Evolutionary conservation across 2,113 vertebrate genomes (phyloP).

Genomic region (Turdus rufiventris): DNA sequence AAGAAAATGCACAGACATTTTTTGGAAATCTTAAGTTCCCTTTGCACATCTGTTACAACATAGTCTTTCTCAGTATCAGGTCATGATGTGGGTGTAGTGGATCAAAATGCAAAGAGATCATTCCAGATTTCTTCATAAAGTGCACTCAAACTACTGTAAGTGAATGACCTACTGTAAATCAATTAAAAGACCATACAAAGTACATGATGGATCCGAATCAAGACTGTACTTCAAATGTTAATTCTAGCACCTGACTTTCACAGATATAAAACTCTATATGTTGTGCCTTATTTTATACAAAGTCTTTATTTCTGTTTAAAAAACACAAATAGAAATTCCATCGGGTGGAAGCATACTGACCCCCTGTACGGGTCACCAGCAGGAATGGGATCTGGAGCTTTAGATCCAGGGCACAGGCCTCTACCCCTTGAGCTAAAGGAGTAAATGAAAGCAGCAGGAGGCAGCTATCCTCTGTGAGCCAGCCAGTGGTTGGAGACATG

Average conservation of each 20-base stretch:
- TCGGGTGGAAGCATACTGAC: conserved; percentile 70
- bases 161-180: neutral
- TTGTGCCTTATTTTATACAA: conserved; percentile 53
- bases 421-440: conserved; percentile 69
- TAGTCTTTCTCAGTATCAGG: neutral
- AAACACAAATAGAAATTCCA: conserved; percentile 67
- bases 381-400: conserved; percentile 66
- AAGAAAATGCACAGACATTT: neutral
- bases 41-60: neutral
- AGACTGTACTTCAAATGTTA: neutral
- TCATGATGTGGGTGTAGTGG: neutral
- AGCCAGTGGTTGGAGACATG: conserved; percentile 69
- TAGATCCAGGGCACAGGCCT: conserved; percentile 65
- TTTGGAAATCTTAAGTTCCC: neutral
- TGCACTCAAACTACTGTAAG: neutral
- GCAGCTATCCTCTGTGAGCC: conserved; percentile 70
- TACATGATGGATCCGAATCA: neutral
- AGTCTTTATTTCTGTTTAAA: conserved; percentile 49
- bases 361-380: conserved; percentile 65
- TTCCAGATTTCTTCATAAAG: neutral
- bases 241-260: neutral
- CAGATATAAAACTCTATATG: neutral
- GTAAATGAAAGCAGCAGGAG: conserved; percentile 70
- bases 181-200: neutral
- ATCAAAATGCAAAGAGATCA: neutral